A percentile compares a stretch with the other conserved stretches of the same genome.
Evolutionary conservation across 92 coral and sea anemone genomes (phyloP).

Genomic region (Epizoanthus scotinus): DNA sequence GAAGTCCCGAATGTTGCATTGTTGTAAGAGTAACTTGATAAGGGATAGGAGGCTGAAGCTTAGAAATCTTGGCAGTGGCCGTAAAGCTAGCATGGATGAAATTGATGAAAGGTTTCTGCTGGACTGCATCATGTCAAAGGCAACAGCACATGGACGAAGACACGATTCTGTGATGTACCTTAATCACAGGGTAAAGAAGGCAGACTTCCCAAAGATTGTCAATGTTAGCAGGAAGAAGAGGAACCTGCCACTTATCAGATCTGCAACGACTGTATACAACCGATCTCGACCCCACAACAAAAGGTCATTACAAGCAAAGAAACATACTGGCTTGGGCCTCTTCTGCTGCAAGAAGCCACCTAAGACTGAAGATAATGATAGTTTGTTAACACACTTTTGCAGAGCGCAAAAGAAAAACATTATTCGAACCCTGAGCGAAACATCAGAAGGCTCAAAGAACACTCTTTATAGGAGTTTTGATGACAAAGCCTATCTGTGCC

Average conservation of each 20-base stretch:
- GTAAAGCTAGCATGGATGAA: constrained; percentile 36
- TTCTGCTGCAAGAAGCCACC: constrained; percentile 31
- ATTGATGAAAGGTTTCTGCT: constrained; percentile 33
- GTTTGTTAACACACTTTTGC: constrained; percentile 32
- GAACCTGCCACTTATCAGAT: constrained; percentile 27
- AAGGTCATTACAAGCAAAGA: constrained; percentile 36
- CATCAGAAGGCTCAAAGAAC: constrained; percentile 26
- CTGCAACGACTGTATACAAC: constrained; percentile 41
- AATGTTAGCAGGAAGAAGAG: constrained; percentile 25
- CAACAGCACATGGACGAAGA: constrained; percentile 47
- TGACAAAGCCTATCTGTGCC: constrained; percentile 42
- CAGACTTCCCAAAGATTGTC: constrained; percentile 37
- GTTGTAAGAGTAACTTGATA: constrained; percentile 39
- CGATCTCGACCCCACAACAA: constrained; percentile 36
- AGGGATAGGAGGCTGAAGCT: constrained; percentile 42
- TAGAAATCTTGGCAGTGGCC: constrained; percentile 39
- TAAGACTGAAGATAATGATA: constrained; percentile 14
- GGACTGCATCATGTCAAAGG: constrained; percentile 32
- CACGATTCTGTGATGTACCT: constrained; percentile 40
- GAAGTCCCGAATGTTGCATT: constrained; percentile 32
- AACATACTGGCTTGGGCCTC: constrained; percentile 30
- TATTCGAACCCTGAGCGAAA: constrained; percentile 33
- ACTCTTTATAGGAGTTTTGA: constrained; percentile 41
- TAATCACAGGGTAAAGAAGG: constrained; percentile 32
- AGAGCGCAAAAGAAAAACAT: constrained; percentile 26